A percentile compares a stretch with the other conserved stretches of the same genome.
Evolutionary conservation across 2,888 invertebrate genomes (phyloP).

Genomic region (Nematopogon swammerdamellus): DNA sequence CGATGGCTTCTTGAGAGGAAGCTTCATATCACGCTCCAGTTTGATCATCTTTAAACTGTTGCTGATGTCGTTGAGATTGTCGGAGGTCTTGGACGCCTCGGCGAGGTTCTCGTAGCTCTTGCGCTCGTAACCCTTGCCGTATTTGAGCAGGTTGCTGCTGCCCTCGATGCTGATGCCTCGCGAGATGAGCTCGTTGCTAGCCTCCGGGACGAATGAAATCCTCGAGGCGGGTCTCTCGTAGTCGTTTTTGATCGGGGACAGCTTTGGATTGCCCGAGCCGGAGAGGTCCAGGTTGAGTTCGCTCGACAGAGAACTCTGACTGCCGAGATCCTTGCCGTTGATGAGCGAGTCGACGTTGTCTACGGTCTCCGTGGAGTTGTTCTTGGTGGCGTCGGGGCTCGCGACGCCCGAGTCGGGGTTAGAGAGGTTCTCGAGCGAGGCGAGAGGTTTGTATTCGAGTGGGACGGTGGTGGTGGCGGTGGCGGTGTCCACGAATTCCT

Average conservation of each 20-base stretch:
- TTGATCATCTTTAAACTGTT: conserved; percentile 28
- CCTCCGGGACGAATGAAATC: conserved; percentile 36
- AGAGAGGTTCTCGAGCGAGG: conserved; percentile 36
- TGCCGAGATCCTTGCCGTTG: conserved; percentile 41
- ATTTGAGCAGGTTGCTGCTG: conserved; percentile 31
- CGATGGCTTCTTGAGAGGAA: conserved; percentile 16
- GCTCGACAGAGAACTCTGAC: conserved; percentile 49
- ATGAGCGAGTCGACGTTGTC: conserved; percentile 45
- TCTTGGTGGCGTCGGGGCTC: conserved; percentile 56
- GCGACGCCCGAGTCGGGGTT: conserved; percentile 54
- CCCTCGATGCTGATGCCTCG: conserved; percentile 41
- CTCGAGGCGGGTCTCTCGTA: conserved; percentile 33
- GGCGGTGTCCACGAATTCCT: conserved; percentile 45
- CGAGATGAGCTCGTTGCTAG: conserved; percentile 37
- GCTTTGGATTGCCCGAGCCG: conserved; percentile 30
- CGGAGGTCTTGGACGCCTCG: conserved; percentile 14
- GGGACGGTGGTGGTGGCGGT: conserved; percentile 31
- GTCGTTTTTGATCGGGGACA: conserved; percentile 32
- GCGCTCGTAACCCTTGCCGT: conserved; percentile 24
- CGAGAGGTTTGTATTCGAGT: conserved; percentile 40
- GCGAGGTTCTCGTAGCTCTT: conserved; percentile 32
- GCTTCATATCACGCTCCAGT: conserved; percentile 23
- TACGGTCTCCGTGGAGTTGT: conserved; percentile 50
- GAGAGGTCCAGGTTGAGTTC: conserved; percentile 56
- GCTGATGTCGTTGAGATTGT: conserved; percentile 22